phyloP scores from a whole-genome alignment of 2,113 vertebrate genomes.

The Monarcha castaneiventris region DNA sequence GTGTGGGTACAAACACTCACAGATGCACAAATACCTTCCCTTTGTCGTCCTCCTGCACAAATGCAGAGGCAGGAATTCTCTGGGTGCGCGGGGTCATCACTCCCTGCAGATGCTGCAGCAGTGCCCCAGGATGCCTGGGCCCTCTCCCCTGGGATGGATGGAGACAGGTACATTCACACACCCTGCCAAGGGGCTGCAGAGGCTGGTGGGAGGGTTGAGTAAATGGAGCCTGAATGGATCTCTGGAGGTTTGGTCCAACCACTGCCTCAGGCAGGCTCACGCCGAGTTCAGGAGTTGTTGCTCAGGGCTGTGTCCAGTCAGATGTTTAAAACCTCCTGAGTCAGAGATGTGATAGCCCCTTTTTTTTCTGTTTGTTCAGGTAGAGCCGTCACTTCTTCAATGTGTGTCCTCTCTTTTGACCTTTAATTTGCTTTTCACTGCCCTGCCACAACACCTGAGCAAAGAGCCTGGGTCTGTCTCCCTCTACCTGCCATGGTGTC shows the following conservation, averaged over 20 bases:
- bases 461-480: neutral
- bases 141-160: accelerated
- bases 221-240: neutral
- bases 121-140: accelerated
- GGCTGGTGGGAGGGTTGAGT: neutral
- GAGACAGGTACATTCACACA: neutral
- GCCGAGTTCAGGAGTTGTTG: neutral
- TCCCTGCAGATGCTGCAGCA: neutral
- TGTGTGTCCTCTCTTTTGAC: neutral
- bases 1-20: neutral
- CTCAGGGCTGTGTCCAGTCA: neutral
- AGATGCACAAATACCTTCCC: neutral
- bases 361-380: neutral
- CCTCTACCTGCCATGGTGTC: neutral
- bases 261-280: neutral
- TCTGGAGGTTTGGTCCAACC: neutral
- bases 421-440: neutral
- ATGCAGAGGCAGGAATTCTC: neutral
- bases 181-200: neutral
- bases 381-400: neutral
- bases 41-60: neutral
- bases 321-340: neutral
- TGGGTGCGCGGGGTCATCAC: accelerated
- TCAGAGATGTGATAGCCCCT: neutral
- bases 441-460: neutral